These are phyloP conservation scores for Lasioglossum marginatum DNA, from an alignment of 2,888 invertebrate species.

Conservation along the genomic window DNA sequence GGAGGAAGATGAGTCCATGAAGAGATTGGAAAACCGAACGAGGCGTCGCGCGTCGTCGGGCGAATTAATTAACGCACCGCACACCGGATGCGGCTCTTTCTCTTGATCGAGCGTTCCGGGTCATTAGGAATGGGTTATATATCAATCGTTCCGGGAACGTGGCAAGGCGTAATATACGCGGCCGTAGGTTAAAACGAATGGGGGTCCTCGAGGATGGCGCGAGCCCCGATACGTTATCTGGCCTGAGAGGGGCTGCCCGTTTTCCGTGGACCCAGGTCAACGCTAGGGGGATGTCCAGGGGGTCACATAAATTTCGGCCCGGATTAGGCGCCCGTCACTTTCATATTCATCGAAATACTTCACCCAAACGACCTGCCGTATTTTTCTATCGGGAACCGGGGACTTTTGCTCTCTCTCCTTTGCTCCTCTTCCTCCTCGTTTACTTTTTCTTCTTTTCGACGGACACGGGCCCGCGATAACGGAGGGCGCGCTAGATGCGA, in stretches of 20 bases:
- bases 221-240: constrained; percentile 81
- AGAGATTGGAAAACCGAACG: constrained; percentile 27
- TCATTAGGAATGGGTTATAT: constrained; percentile 78
- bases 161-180: constrained; percentile 76
- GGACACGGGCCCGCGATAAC: constrained; percentile 49
- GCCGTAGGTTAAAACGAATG: constrained; percentile 78
- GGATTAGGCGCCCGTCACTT: constrained; percentile 82
- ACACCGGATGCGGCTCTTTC: constrained; percentile 55
- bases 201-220: constrained; percentile 73
- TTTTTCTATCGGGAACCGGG: constrained; percentile 72
- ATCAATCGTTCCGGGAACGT: constrained; percentile 74
- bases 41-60: constrained; percentile 38
- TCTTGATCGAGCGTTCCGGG: constrained; percentile 72
- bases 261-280: constrained; percentile 69
- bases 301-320: constrained; percentile 81
- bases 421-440: constrained; percentile 28
- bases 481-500: constrained; percentile 17
- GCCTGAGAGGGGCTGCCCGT: constrained; percentile 54
- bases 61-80: constrained; percentile 68
- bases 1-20: constrained; percentile 8
- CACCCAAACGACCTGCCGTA: constrained; percentile 79
- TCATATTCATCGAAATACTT: constrained; percentile 83
- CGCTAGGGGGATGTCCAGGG: constrained; percentile 67
- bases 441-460: constrained; percentile 45
- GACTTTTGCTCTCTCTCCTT: constrained; percentile 26